Evolutionary conservation across 2,113 vertebrate species (phyloP), one percentile per base, ranked within the genome.

Genomic region (Himantopus leucocephalus): DNA sequence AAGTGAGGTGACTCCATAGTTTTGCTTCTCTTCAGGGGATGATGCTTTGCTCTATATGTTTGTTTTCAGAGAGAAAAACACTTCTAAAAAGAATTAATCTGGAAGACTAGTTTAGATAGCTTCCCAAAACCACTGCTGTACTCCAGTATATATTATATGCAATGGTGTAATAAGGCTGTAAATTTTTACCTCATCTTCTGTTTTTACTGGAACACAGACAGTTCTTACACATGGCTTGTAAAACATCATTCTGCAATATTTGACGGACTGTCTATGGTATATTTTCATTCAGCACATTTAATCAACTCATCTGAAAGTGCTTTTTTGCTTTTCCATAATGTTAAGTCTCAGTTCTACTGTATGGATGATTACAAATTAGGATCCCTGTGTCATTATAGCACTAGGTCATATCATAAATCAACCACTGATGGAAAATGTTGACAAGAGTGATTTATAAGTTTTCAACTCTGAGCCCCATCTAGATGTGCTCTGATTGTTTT

Each of bases 391-490:
- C 80, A 91, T 72, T 56, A 24, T 39, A 79, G 52, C 68, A 72
- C 60, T 70, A 66, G 59, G 60, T 62, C 68, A 39, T 76, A 85
- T 74, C 90, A 94, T 96, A 96, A 97, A 94, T 96, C 97, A 97
- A 81, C 43, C 50, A 78, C 60, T 47, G 74, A 81, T 83, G 86
- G 64, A 75, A 95, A 96, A 97, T 1, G 78, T 80, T 95, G 93
- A 96, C 90, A 94, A 35, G 73, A 78, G 71, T 85, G 76, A 97
- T 97, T 95, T 97, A 82, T 64, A 95, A 76, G 45, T 85, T 94
- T 96, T 95, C 93, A 97, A 67, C 88, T 63, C 89, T 82, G 64
- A 95, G 88, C 83, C 91, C 78, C 94, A 92, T 88, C 88, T 48
- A 96, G 92, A 78, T 76, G 37, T 87, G 92, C 92, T 96, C 94